Conservation (phyloP, 2,888 invertebrate species). For the Spisula subtruncata region DNA sequence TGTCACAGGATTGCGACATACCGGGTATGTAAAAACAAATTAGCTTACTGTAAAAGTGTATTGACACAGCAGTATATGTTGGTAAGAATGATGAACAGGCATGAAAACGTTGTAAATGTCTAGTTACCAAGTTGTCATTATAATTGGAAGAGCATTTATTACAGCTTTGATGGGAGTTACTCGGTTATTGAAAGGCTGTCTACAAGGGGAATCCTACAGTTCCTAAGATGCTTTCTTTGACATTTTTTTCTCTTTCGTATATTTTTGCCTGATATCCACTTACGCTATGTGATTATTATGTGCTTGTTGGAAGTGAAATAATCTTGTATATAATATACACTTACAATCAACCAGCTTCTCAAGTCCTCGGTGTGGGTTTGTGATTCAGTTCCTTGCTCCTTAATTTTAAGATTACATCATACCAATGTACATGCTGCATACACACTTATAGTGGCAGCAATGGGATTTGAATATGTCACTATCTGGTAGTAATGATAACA, state of each 20-base stretch:
- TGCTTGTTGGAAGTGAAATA: background rate
- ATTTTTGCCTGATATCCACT: background rate
- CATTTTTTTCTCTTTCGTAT: background rate
- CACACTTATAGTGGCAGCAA: too few relatives aligned
- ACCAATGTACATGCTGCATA: too few relatives aligned
- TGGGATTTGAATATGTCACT: too few relatives aligned
- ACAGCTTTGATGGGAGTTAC: background rate
- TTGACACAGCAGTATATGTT: background rate
- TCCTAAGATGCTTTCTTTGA: background rate
- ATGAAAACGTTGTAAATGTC: slow-evolving; percentile 26
- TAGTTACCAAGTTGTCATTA: background rate
- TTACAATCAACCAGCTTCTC: background rate
- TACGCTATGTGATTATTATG: background rate
- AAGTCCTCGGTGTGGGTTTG: too few relatives aligned
- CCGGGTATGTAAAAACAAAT: background rate
- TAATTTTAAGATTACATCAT: too few relatives aligned
- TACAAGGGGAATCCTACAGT: background rate
- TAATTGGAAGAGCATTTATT: slow-evolving; percentile 8
- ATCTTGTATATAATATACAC: background rate
- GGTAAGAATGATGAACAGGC: slow-evolving; percentile 3
- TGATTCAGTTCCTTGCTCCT: too few relatives aligned
- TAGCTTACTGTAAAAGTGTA: background rate
- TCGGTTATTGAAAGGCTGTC: background rate
- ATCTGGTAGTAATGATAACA: too few relatives aligned
- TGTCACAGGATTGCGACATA: background rate